A percentile compares a stretch with the other conserved stretches of the same genome.
Evolutionary conservation across 2,113 vertebrate species (phyloP).

Genomic region (Fregata magnificens): DNA sequence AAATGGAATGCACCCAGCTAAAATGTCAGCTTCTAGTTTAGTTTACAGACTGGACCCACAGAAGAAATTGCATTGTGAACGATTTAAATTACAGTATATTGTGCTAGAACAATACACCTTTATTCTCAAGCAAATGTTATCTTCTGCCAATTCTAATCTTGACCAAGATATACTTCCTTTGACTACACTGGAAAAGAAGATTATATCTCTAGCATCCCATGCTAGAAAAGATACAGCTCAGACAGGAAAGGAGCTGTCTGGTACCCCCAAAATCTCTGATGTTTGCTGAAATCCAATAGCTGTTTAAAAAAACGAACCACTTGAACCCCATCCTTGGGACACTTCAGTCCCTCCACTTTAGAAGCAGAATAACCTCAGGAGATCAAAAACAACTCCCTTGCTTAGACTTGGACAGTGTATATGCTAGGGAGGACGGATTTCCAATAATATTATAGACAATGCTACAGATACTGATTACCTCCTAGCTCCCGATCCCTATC

Average conservation of each 20-base stretch:
- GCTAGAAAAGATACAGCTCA: not conserved
- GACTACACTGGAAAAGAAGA: not conserved
- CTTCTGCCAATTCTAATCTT: not conserved
- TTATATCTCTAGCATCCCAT: not conserved
- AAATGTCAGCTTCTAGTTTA: not conserved
- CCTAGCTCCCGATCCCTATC: not conserved
- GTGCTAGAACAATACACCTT: not conserved
- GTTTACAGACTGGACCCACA: not conserved
- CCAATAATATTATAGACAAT: not conserved
- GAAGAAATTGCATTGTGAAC: not conserved
- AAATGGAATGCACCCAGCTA: not conserved
- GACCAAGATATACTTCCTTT: not conserved
- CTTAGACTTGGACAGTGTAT: not conserved
- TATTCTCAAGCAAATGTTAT: not conserved
- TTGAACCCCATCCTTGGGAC: not conserved
- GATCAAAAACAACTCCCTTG: not conserved
- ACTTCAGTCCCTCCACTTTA: not conserved
- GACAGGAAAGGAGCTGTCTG: not conserved
- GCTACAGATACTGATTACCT: not conserved
- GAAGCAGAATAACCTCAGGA: not conserved
- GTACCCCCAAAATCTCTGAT: not conserved
- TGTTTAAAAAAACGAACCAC: not conserved
- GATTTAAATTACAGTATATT: not conserved
- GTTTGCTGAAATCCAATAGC: not conserved
- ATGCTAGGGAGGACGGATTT: not conserved